Evolutionary conservation across 2,113 vertebrate genomes (phyloP).

Genomic region (Sialia sialis): DNA sequence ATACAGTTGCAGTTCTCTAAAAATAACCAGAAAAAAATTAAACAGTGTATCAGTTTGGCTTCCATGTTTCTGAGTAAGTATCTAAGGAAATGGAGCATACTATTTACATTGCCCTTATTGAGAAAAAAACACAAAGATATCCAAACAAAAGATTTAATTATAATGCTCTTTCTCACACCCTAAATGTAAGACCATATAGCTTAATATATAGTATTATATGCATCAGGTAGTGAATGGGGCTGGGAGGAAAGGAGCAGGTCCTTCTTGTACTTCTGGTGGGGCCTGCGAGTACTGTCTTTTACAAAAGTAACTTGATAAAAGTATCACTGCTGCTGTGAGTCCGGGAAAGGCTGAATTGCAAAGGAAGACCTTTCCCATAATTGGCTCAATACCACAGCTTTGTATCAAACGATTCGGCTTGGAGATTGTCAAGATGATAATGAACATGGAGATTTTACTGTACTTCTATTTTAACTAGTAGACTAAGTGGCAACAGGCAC

Average conservation of each 20-base stretch:
- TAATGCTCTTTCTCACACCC: background rate
- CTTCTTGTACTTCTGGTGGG: background rate
- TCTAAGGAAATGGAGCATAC: background rate
- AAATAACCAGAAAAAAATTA: background rate
- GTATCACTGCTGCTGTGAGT: background rate
- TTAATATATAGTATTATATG: background rate
- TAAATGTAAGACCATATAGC: background rate
- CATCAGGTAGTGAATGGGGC: background rate
- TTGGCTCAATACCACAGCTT: background rate
- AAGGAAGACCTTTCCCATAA: constrained; percentile 19
- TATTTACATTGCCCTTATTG: background rate
- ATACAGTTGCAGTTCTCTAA: background rate
- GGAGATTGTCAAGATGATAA: constrained; percentile 2
- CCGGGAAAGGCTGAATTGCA: background rate
- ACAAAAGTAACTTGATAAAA: background rate
- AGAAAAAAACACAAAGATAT: background rate
- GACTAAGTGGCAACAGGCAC: constrained; percentile 16
- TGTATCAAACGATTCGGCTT: background rate
- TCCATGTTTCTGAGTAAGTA: background rate
- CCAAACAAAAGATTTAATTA: background rate
- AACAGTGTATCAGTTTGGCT: background rate
- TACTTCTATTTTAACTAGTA: constrained; percentile 13
- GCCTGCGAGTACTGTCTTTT: background rate
- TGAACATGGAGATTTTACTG: constrained; percentile 18
- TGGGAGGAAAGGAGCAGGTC: background rate